Percentiles rank a stretch among this genome's conserved stretches.
These are phyloP conservation scores for Atethmia centrago DNA, from an alignment of 2,888 invertebrate species.

Conservation along the genomic window DNA sequence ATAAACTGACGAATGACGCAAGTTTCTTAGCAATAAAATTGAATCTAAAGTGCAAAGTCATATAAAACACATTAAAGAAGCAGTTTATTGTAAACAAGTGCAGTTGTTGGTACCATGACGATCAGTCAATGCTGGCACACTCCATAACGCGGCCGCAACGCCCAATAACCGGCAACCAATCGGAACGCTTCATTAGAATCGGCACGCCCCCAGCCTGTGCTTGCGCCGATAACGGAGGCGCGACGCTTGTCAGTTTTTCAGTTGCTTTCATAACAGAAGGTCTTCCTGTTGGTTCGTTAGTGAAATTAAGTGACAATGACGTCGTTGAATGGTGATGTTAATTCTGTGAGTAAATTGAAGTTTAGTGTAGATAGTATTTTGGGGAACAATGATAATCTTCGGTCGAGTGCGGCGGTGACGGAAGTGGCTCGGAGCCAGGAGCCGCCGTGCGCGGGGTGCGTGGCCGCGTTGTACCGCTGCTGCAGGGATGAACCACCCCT, in stretches of 20 bases:
- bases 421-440: constrained; percentile 78
- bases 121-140: constrained; percentile 84
- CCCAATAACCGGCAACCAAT: constrained; percentile 81
- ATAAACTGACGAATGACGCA: constrained; percentile 79
- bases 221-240: constrained; percentile 75
- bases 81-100: constrained; percentile 89
- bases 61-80: constrained; percentile 88
- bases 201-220: constrained; percentile 85
- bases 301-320: constrained; percentile 80
- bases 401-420: constrained; percentile 56
- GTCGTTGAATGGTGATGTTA: constrained; percentile 82
- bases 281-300: constrained; percentile 62
- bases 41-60: constrained; percentile 84
- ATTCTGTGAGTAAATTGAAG: constrained; percentile 88
- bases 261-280: constrained; percentile 75
- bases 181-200: constrained; percentile 66
- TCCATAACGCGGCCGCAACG: constrained; percentile 79
- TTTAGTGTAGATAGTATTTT: constrained; percentile 94
- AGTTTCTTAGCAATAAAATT: constrained; percentile 83
- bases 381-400: constrained; percentile 83
- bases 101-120: constrained; percentile 83
- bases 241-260: constrained; percentile 83
- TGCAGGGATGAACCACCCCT: constrained; percentile 89
- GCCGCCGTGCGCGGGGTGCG: constrained; percentile 91
- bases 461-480: constrained; percentile 92